Base-by-base conservation (phyloP, 1,140 invertebrate species). In the Cyphomyrmex costatus region DNA sequence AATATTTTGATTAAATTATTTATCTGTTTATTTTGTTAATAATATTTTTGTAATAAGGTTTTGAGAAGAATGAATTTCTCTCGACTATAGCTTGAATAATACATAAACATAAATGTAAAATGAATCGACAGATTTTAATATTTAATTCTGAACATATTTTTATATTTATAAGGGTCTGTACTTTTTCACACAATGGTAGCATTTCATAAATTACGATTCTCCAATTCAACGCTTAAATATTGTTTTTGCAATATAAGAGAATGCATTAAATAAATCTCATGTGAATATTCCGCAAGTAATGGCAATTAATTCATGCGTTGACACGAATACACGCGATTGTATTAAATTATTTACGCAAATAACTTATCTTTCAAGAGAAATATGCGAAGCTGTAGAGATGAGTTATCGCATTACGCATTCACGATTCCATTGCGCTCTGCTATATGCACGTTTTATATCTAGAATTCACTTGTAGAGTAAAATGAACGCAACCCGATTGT, bases 391-490 rank as follows among this genome's bases (percentile, higher is more conserved):
- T 60, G 49, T 49, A 73, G n/a, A 46, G 12, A n/a, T 51, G 5
- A 74, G 33, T 74, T 74, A 60, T 73, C 51, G 19, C 53, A 46
- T 71, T 71, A 82, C 7, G 36, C 36, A 61, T 36, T 24, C 33
- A 46, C 53, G 12, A 3, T 42, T 51, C 68, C 53, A 49, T 61
- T 7, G 14, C 49, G 46, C 42, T 42, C 21, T 16, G 33, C 61
- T 12, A 19, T 12, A 19, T 21, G 3, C 12, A n/a, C 16, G 24
- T 14, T 33, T 7, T n/a, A 3, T 36, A 36, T n/a, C 5, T 12
- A n/a, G 27, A 68, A 79, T 66, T 66, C 19, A 66, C 16, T 63
- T 30, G 12, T 16, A 8, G 1, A 30, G 14, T 30, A 42, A n/a
- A n/a, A 51, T 24, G 21, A 60, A 74, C 19, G 12, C 68, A 60